These are phyloP conservation scores for Orchesella flavescens DNA, from an alignment of 2,888 invertebrate genomes.

Conservation along the genomic window DNA sequence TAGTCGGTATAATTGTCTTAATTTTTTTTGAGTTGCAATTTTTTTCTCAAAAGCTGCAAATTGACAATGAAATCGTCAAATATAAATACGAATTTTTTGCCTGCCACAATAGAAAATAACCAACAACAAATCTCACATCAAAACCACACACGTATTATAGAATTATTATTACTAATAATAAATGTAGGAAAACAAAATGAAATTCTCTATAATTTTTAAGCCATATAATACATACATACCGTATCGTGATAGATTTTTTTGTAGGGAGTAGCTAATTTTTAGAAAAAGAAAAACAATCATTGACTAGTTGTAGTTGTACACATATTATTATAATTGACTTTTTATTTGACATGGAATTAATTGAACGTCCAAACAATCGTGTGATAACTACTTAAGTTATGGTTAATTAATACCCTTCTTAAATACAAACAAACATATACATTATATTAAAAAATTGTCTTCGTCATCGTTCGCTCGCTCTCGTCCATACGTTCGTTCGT, in stretches of 20 bases:
- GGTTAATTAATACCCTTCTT: conserved; percentile 20
- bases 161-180: not conserved
- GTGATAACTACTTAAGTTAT: conserved; percentile 40
- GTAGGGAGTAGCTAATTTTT: conserved; percentile 9
- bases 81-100: conserved; percentile 6
- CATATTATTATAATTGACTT: not conserved
- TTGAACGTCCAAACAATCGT: conserved; percentile 52
- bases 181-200: not conserved
- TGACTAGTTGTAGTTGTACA: conserved; percentile 47
- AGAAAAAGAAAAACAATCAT: conserved; percentile 48
- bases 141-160: conserved; percentile 51
- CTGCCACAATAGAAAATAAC: conserved; percentile 12
- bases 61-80: not conserved
- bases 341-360: conserved; percentile 41
- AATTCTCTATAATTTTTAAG: not conserved
- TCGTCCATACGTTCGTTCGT: not conserved
- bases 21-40: conserved; percentile 5
- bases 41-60: not conserved
- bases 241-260: not conserved
- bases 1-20: conserved; percentile 19
- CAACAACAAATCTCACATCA: conserved; percentile 37
- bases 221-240: not conserved
- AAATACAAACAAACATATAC: conserved; percentile 1
- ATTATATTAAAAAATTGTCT: not conserved
- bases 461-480: not conserved